Base-by-base conservation (phyloP, 2,113 vertebrate genomes). In the Myiozetetes cayanensis region DNA sequence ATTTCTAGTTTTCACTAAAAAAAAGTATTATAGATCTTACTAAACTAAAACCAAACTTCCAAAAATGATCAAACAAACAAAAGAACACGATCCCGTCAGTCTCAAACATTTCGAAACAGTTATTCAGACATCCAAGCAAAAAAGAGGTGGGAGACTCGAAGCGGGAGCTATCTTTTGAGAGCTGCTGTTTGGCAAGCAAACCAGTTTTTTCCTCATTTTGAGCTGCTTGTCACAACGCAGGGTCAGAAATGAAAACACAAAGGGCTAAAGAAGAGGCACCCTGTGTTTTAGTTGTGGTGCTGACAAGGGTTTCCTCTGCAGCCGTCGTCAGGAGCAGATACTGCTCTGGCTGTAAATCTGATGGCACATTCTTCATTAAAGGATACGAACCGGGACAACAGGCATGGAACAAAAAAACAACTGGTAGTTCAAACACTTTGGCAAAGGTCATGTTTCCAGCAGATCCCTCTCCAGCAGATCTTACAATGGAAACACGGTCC, bases 291-390 rank as follows among this genome's bases (percentile, higher is more conserved):
- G 49, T 58, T 83, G 58, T 80, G 67, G 67, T 67, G 53, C 46
- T 93, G 91, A 92, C 78, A 81, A 35, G 61, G 33, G 33, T 43
- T 95, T 94, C 90, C 90, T 95, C 56, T 86, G 44, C 41, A 68
- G 81, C 58, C 9, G 0, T 63, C 49, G 1, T 52, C 49, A 70
- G 53, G 55, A 70, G 55, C 65, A 93, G 63, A 93, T 52, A 80
- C 35, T 8, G 47, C 75, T 67, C 47, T 55, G 41, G 59, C 70
- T 22, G 4, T 95, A 94, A 94, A 95, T 93, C 87, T 87, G 55
- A 91, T 52, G 0, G 0, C 81, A 58, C 61, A 81, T 84, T 93
- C 68, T 47, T 71, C 1, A 4, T 43, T 89, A 41, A 80, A 77
- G 73, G 81, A 77, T 87, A 61, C 25, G 59, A 72, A 56, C 68